Evolutionary conservation across 2,888 invertebrate genomes (phyloP).

Genomic region (Cryptocheilus praepositus): DNA sequence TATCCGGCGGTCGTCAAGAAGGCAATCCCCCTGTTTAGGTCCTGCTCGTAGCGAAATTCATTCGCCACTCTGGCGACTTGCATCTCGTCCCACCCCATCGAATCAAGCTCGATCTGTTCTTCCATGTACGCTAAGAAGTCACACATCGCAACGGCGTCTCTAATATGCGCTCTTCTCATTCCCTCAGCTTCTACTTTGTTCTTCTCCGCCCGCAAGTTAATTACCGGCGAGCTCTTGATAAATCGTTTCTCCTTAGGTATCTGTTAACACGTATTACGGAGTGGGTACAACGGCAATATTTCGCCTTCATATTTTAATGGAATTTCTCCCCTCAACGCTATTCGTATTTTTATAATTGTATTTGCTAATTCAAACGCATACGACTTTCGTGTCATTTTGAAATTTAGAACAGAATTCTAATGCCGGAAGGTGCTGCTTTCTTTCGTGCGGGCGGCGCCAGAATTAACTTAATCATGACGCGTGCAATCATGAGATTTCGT

Average conservation of each 20-base stretch:
- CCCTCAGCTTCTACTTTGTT: conserved; percentile 87
- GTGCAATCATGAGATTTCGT: no score
- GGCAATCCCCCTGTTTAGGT: conserved; percentile 84
- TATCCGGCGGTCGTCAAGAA: conserved; percentile 92
- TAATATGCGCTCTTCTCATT: conserved; percentile 89
- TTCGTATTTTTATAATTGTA: no score
- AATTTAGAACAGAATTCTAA: no score
- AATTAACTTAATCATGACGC: no score
- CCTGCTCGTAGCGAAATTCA: conserved; percentile 84
- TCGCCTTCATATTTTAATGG: no score
- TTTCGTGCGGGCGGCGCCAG: no score
- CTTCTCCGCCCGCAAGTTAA: conserved; percentile 91
- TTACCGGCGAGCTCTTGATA: conserved; percentile 86
- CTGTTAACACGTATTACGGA: conserved; percentile 36
- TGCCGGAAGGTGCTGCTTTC: no score
- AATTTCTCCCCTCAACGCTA: no score
- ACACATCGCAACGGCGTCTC: conserved; percentile 93
- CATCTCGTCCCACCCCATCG: conserved; percentile 82
- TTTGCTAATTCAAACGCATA: no score
- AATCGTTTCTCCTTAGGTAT: conserved; percentile 78
- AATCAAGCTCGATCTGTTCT: conserved; percentile 71
- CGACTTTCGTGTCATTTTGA: no score
- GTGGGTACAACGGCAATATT: conserved; percentile 1
- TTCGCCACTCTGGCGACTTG: conserved; percentile 84
- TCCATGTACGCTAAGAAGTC: conserved; percentile 88